phyloP scores from a whole-genome alignment of 2,113 vertebrate genomes.

The Setophaga petechia region DNA sequence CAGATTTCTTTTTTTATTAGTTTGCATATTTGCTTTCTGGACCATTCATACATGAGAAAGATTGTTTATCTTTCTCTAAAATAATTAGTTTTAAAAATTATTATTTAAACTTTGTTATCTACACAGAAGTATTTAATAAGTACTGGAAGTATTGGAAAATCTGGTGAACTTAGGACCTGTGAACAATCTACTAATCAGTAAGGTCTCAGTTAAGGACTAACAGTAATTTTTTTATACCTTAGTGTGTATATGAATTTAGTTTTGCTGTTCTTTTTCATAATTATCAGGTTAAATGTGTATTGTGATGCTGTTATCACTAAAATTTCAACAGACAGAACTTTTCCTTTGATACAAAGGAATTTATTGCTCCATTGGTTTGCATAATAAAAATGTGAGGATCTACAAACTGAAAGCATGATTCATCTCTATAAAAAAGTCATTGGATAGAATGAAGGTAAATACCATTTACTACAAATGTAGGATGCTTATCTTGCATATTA shows the following conservation, averaged over 20 bases:
- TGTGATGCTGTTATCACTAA: constrained; percentile 21
- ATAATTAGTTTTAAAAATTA: not conserved
- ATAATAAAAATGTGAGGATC: constrained; percentile 66
- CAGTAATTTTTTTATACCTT: not conserved
- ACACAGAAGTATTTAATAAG: not conserved
- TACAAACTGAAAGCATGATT: constrained; percentile 59
- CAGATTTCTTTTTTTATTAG: not conserved
- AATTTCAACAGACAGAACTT: constrained; percentile 51
- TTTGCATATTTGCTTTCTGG: not conserved
- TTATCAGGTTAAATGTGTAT: constrained; percentile 36
- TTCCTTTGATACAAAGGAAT: constrained; percentile 64
- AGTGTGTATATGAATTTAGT: not conserved
- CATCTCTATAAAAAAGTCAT: not conserved
- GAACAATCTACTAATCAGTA: not conserved
- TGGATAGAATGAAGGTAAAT: constrained; percentile 35
- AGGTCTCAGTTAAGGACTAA: not conserved
- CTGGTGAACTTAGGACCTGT: not conserved
- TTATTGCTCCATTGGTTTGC: constrained; percentile 68
- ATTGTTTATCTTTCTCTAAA: not conserved
- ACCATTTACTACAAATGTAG: constrained; percentile 29
- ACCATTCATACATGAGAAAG: not conserved
- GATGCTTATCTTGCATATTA: constrained; percentile 57
- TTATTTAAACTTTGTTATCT: not conserved
- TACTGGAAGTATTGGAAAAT: not conserved
- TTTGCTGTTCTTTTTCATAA: constrained; percentile 32